Base-by-base conservation (phyloP, 1,140 invertebrate species). In the Drosophila takahashii region DNA sequence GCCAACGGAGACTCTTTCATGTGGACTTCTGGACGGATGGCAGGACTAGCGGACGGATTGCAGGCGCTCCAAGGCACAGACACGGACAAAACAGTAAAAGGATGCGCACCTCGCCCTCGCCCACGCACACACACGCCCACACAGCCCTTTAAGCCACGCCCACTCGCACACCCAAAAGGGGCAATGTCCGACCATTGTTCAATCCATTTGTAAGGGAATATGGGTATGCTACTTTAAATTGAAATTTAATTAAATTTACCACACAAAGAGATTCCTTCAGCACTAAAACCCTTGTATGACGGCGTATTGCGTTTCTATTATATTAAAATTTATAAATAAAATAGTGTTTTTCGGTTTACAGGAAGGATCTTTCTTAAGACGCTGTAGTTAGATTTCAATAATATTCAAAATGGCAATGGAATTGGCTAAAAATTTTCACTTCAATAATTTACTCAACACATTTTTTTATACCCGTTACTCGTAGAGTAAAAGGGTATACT, bases 31-130 rank as follows among this genome's bases (percentile, higher is more conserved):
- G 52, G 57, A 48, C 41, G 15, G 15, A 26, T 48, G 7, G 36
- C 15, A 16, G n/a, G 37, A 50, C 29, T 37, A 32, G 79, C 37
- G 22, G 29, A 32, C 8, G 51, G 37, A 58, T 22, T 36, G 32
- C 56, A 59, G 45, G 11, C 59, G 84, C 83, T 83, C 42, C 57
- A 51, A 72, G 83, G 71, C 84, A 87, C 52, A 86, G 83, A 86
- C 81, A 66, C 48, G 61, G 59, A 42, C 54, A 41, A 77, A 77
- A 50, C 72, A 47, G 64, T 56, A 57, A 74, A 83, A 60, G 48
- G 65, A 64, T 54, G 64, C 65, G 34, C 26, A 42, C 60, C 60
- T 62, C 61, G 34, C 39, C 53, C 45, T 18, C 18, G 16, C 44
- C 41, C 41, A 6, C 50, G 29, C 32, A 36, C 26, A 36, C 34